phyloP scores from a whole-genome alignment of 37 sponge, comb jelly and placozoan genomes.

The Diacarnus erythraeanus region DNA sequence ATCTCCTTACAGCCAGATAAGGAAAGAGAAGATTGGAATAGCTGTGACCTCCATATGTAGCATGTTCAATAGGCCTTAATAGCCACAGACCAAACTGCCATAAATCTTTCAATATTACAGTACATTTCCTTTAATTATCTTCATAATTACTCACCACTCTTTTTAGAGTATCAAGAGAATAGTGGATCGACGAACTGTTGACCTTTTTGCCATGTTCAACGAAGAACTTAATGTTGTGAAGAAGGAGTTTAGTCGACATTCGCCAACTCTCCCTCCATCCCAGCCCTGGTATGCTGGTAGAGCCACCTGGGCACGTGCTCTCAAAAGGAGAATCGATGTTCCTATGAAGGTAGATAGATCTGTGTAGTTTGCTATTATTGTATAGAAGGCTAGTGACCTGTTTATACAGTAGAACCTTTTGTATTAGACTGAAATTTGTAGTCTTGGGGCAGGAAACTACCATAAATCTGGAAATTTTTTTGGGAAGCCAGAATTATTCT shows the following conservation, averaged over 20 bases:
- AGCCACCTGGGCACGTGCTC: conserved; percentile 87
- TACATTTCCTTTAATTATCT: neutral
- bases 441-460: too few relatives aligned
- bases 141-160: neutral
- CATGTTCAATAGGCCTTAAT: neutral
- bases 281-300: conserved; percentile 81
- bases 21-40: neutral
- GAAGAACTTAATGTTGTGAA: conserved; percentile 94
- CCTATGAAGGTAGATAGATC: conserved; percentile 78
- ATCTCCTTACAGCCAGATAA: too few relatives aligned
- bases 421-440: too few relatives aligned
- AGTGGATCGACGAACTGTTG: conserved; percentile 91
- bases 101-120: conserved; percentile 1
- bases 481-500: too few relatives aligned
- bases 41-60: neutral
- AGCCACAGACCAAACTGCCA: too few relatives aligned
- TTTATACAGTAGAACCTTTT: too few relatives aligned
- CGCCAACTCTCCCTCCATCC: conserved; percentile 62
- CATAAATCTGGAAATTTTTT: too few relatives aligned
- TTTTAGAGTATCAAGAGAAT: conserved; percentile 87
- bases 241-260: conserved; percentile 84
- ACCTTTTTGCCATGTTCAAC: conserved; percentile 84
- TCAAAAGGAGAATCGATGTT: conserved; percentile 89
- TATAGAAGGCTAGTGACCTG: too few relatives aligned
- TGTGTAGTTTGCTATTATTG: too few relatives aligned